Evolutionary conservation across 2,888 invertebrate genomes (phyloP).

Genomic region (Capitulum mitella): DNA sequence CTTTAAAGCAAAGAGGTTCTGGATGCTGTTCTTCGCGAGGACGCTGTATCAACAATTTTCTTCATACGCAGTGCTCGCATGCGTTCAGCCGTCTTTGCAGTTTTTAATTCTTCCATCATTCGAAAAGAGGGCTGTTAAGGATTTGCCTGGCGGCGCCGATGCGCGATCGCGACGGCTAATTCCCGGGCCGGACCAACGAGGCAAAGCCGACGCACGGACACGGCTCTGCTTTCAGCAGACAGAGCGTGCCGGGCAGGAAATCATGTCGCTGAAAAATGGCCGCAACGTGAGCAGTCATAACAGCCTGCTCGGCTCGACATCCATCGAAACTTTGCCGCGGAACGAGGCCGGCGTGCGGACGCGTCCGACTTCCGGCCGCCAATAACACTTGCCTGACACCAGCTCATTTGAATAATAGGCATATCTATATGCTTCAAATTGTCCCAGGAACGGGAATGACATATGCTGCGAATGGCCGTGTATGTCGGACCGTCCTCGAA

Average conservation of each 20-base stretch:
- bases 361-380: background rate
- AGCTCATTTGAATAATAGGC: conserved; percentile 13
- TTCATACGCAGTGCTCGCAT: too few species aligned
- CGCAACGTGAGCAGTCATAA: background rate
- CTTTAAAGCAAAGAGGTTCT: too few species aligned
- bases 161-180: too few species aligned
- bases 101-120: too few species aligned
- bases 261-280: conserved; percentile 2
- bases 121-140: too few species aligned
- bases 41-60: too few species aligned
- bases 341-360: background rate
- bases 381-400: conserved; percentile 5
- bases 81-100: too few species aligned
- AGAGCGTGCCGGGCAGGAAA: background rate
- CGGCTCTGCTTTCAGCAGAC: too few species aligned
- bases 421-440: conserved; percentile 9
- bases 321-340: background rate
- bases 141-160: too few species aligned
- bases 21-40: too few species aligned
- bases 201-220: too few species aligned
- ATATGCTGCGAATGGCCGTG: conserved; percentile 7
- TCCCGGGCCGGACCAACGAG: too few species aligned
- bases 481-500: background rate
- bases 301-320: background rate
- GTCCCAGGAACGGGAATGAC: background rate